Conservation (phyloP, 2,113 vertebrate genomes). For the Tretioscincus oriximinensis region DNA sequence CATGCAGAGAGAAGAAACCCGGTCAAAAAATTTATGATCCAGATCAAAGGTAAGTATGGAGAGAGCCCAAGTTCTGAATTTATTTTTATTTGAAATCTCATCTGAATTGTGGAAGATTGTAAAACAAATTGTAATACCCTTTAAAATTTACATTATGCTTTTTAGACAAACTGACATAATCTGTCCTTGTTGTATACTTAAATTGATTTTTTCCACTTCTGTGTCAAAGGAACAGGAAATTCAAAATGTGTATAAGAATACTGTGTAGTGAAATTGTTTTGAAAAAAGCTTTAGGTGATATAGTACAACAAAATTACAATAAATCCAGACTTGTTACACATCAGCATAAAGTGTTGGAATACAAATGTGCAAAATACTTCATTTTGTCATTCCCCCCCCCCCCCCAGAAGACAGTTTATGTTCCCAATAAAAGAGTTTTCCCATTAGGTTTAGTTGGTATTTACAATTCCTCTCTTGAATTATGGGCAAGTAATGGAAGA, state of each 20-base stretch:
- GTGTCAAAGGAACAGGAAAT: background rate
- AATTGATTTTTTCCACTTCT: background rate
- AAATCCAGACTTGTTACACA: background rate
- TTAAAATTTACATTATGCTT: background rate
- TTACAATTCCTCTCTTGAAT: conserved; percentile 17
- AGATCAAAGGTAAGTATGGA: no score
- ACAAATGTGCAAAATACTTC: conserved; percentile 4
- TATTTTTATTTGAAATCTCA: background rate
- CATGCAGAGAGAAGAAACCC: no score
- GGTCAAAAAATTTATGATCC: no score
- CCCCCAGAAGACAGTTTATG: background rate
- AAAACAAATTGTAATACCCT: background rate
- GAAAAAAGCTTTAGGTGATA: background rate
- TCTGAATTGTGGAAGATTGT: background rate
- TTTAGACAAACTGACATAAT: background rate
- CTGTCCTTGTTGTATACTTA: background rate
- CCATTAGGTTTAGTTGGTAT: background rate
- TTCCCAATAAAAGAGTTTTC: conserved; percentile 15
- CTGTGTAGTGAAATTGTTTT: background rate
- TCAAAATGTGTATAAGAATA: background rate
- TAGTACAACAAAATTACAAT: background rate
- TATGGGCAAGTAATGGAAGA: background rate
- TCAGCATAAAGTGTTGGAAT: background rate
- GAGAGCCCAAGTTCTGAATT: no score
- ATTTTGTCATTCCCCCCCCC: background rate